These are phyloP conservation scores for Chrysaora quinquecirrha DNA, from an alignment of 30 jellyfish, hydroid and myxozoan genomes.

Conservation along the genomic window DNA sequence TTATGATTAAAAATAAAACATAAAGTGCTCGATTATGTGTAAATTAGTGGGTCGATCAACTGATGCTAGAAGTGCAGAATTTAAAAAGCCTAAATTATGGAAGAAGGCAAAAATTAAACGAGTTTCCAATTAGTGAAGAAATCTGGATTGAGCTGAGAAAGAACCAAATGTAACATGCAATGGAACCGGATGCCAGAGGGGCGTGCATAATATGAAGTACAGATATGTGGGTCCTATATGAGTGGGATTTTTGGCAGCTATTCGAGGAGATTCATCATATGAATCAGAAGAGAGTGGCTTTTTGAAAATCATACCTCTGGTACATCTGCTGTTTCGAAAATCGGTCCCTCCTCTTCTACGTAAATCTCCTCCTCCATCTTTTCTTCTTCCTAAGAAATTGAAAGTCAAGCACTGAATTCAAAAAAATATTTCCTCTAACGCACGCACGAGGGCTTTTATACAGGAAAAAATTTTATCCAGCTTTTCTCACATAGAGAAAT, in stretches of 20 bases:
- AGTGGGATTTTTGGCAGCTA: not conserved
- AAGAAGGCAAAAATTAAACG: not conserved
- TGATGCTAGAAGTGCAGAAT: slow-evolving; percentile 29
- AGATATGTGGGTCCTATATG: not conserved
- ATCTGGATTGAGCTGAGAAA: slow-evolving; percentile 21
- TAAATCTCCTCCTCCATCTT: too few relatives aligned
- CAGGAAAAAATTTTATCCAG: slow-evolving; percentile 2
- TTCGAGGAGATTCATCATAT: too few relatives aligned
- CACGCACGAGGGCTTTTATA: not conserved
- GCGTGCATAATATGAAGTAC: not conserved
- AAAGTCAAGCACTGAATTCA: too few relatives aligned
- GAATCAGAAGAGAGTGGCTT: too few relatives aligned
- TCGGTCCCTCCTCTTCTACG: not conserved
- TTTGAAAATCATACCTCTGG: too few relatives aligned
- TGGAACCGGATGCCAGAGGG: not conserved
- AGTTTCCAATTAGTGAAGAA: slow-evolving; percentile 13
- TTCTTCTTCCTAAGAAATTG: too few relatives aligned
- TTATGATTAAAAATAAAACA: not conserved
- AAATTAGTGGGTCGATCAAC: slow-evolving; percentile 15
- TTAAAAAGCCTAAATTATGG: slow-evolving; percentile 12
- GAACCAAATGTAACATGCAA: slow-evolving; percentile 12
- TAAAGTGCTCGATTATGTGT: not conserved
- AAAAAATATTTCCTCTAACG: not conserved
- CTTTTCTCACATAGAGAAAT: too few relatives aligned
- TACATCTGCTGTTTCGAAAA: too few relatives aligned